A percentile compares a stretch with the other conserved stretches of the same genome.
Evolutionary conservation across 2,113 vertebrate species (phyloP).

Genomic region (Onychostruthus taczanowskii): DNA sequence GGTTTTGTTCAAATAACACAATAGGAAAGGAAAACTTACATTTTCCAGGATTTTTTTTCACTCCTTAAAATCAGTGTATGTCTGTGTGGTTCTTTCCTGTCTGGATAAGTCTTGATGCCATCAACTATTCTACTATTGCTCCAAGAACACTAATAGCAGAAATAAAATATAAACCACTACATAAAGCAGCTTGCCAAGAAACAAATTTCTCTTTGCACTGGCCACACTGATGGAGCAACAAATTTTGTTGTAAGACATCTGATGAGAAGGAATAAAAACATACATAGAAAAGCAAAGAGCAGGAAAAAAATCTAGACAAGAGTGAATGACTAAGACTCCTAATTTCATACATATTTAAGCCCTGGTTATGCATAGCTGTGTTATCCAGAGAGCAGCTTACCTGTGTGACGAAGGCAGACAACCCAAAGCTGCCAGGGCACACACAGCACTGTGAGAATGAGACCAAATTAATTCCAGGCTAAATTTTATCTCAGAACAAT

Average conservation of each 20-base stretch:
- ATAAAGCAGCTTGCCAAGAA: background rate
- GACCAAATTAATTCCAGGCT: background rate
- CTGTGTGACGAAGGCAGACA: background rate
- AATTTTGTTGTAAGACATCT: background rate
- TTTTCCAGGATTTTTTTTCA: background rate
- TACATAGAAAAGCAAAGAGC: background rate
- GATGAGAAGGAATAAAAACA: background rate
- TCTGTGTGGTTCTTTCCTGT: background rate
- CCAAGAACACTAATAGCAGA: background rate
- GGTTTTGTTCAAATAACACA: background rate
- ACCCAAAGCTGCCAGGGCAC: background rate
- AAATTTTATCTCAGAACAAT: background rate
- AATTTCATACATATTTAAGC: background rate
- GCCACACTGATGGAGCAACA: background rate
- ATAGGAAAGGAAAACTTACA: background rate
- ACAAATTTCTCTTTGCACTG: background rate
- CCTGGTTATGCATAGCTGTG: background rate
- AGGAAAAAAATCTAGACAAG: background rate
- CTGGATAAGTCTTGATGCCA: background rate
- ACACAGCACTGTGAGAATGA: background rate
- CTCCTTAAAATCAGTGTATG: background rate
- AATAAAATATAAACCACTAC: background rate
- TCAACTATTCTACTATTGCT: background rate
- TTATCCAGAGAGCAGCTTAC: background rate
- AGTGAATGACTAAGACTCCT: background rate